Conservation (phyloP, 2,113 vertebrate species). For the Rhombomys opimus region DNA sequence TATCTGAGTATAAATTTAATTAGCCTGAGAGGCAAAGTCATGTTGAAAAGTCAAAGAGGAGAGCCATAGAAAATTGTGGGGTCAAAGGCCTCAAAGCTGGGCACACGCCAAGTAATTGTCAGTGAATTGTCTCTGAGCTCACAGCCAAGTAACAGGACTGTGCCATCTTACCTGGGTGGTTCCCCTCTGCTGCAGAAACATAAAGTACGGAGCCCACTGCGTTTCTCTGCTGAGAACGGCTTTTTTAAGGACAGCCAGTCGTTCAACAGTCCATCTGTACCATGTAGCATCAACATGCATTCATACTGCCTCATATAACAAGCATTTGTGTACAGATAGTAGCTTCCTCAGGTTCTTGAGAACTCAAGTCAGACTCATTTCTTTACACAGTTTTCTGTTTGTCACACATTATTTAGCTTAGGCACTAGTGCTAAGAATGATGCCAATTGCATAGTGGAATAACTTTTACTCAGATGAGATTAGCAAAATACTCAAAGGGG, state of each 20-base stretch:
- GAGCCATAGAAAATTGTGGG: neutral
- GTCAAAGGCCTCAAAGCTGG: neutral
- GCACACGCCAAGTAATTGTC: neutral
- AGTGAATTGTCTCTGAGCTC: conserved; percentile 4
- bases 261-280: neutral
- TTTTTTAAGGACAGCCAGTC: neutral
- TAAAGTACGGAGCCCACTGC: neutral
- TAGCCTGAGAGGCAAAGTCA: neutral
- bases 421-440: neutral
- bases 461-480: conserved; percentile 30
- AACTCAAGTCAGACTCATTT: neutral
- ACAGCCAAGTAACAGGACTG: neutral
- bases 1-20: neutral
- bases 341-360: conserved; percentile 19
- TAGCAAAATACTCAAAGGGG: conserved; percentile 18
- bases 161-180: neutral
- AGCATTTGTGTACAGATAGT: neutral
- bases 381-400: neutral
- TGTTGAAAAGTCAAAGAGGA: neutral
- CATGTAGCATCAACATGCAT: neutral
- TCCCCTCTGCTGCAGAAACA: neutral
- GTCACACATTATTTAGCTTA: neutral
- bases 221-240: neutral
- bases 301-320: neutral
- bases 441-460: neutral